Evolutionary conservation across 2,888 invertebrate species (phyloP).

Genomic region (Trypoxylon attenuatum): DNA sequence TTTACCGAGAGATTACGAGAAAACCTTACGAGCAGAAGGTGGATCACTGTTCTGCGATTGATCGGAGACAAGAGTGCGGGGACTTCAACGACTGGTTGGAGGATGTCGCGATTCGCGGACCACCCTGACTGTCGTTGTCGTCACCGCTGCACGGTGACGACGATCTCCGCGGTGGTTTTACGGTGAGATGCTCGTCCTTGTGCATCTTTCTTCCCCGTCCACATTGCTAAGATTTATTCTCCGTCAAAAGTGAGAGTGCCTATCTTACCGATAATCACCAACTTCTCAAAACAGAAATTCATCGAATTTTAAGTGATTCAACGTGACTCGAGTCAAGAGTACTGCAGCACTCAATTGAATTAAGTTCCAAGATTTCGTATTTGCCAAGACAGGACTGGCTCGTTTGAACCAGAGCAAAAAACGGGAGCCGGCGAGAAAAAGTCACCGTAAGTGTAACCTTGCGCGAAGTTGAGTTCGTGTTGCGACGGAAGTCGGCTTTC

Average conservation of each 20-base stretch:
- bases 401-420: too few species aligned
- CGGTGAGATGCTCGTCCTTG: constrained; percentile 28
- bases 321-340: too few species aligned
- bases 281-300: too few species aligned
- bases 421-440: too few species aligned
- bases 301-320: constrained; percentile 14
- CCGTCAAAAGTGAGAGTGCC: constrained; percentile 15
- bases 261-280: too few species aligned
- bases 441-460: too few species aligned
- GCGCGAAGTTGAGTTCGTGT: too few species aligned
- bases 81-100: constrained; percentile 56
- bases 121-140: constrained; percentile 59
- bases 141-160: constrained; percentile 49
- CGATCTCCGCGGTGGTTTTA: constrained; percentile 36
- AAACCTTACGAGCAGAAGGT: background rate
- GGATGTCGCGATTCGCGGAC: constrained; percentile 55
- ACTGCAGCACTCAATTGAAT: too few species aligned
- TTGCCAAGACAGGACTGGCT: too few species aligned
- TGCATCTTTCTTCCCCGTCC: background rate
- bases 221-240: too few species aligned
- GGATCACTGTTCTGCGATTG: background rate
- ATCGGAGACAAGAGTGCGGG: constrained; percentile 20
- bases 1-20: background rate
- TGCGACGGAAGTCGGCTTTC: too few species aligned
- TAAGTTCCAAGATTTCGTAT: too few species aligned